A percentile compares a stretch with the other conserved stretches of the same genome.
Evolutionary conservation across 2,797 vertebrate genomes (phyloP).

Genomic region (Onychomys torridus): DNA sequence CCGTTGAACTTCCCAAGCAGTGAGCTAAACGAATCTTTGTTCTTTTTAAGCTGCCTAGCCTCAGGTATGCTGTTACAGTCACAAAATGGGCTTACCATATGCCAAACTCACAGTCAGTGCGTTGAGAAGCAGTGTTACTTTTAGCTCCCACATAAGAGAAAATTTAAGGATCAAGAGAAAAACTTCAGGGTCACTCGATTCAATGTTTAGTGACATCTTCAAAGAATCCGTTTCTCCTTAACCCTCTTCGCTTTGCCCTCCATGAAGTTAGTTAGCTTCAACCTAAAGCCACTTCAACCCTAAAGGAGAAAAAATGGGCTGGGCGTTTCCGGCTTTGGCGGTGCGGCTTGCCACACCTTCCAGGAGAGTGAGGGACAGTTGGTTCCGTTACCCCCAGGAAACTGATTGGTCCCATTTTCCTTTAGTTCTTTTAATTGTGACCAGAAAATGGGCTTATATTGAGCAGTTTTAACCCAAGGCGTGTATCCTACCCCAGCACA

Average conservation of each 20-base stretch:
- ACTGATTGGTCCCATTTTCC: neutral
- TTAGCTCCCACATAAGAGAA: neutral
- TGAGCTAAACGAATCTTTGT: neutral
- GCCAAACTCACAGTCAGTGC: neutral
- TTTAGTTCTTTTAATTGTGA: slow-evolving; percentile 9
- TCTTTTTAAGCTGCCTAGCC: neutral
- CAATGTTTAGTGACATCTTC: neutral
- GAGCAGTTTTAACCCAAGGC: neutral
- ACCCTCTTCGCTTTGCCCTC: neutral
- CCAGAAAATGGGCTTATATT: neutral
- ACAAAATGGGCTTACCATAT: neutral
- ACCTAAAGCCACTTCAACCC: neutral
- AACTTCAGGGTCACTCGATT: neutral
- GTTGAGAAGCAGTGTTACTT: neutral
- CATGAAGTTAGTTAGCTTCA: neutral
- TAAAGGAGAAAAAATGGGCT: neutral
- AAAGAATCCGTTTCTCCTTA: slow-evolving; percentile 8
- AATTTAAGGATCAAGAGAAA: neutral
- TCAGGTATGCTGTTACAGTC: neutral
- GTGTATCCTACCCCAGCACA: neutral
- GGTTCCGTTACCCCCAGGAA: neutral
- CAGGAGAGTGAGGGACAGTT: neutral
- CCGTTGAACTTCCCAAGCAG: neutral
- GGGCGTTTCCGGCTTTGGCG: neutral
- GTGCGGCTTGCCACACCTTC: neutral